Base-by-base conservation (phyloP, 2,797 vertebrate genomes). In the Parotocinclus haroldoi region DNA sequence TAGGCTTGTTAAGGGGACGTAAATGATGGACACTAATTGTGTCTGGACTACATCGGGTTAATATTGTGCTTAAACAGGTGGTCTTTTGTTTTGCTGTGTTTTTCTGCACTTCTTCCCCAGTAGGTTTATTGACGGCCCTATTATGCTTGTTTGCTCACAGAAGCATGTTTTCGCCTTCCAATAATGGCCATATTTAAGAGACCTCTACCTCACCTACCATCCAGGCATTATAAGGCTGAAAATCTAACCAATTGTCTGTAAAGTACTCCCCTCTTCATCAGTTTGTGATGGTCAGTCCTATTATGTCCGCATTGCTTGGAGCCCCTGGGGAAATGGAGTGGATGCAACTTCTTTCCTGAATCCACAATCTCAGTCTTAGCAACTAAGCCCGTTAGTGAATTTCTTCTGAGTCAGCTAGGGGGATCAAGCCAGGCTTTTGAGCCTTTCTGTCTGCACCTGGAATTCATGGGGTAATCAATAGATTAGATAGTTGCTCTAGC, bases 391-490 rank as follows among this genome's bases (percentile, higher is more conserved):
- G 79, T 86, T 83, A 85, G 79, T 78, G 78, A 59, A 74, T 49
- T 49, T 74, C 59, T 58, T 78, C 81, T 84, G 83, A 84, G 78
- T 85, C 82, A 85, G 79, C 83, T 79, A 71, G 74, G 76, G 73
- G 58, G 72, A 78, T 84, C 76, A 73, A 80, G 74, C 39, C 37
- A 52, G 36, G 62, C 77, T 79, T 80, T 81, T 42, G 17, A 69
- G 37, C 38, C 13, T 77, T 77, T 78, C 76, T 77, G 72, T 80
- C 83, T 81, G 72, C 73, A 80, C 82, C 85, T 76, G 69, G 77
- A 85, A 86, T 83, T 79, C 79, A 82, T 80, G 19, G 36, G 10
- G 51, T 75, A 81, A 88, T 89, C 81, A 58, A 84, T 85, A 76
- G 37, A 59, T 73, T 62, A 59, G 69, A 52, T 60, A 62, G 62